Evolutionary conservation across 2,113 vertebrate genomes (phyloP).

Genomic region (Engraulis encrasicolus): DNA sequence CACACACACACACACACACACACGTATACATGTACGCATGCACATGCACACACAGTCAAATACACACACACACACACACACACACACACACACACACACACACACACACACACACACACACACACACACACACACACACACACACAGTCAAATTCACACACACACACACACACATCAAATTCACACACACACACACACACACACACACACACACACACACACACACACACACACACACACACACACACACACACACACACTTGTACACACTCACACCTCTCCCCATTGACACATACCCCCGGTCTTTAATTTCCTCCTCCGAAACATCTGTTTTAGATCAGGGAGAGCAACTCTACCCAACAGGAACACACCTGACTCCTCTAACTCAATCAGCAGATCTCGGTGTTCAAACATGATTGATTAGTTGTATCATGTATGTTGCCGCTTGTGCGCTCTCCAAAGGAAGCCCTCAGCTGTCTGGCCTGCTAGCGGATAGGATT

Average conservation of each 20-base stretch:
- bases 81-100: neutral
- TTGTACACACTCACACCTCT: neutral
- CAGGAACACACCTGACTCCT: conserved; percentile 7
- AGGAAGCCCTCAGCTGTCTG: neutral
- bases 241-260: neutral
- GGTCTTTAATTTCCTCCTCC: conserved; percentile 14
- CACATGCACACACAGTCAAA: neutral
- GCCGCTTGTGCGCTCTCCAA: neutral
- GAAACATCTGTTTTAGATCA: conserved; percentile 19
- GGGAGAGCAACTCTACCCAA: conserved; percentile 18
- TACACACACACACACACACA: neutral
- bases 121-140: conserved; percentile 11
- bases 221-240: neutral
- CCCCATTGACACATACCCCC: neutral
- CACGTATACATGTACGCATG: too few species aligned
- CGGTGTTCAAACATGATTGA: conserved; percentile 1
- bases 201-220: conserved; percentile 1
- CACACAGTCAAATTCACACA: too few species aligned
- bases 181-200: conserved; percentile 3
- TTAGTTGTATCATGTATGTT: conserved; percentile 18
- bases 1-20: neutral
- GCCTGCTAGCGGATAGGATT: conserved; percentile 11
- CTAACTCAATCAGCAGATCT: neutral
- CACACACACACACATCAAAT: too few species aligned
- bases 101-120: neutral